Base-by-base conservation (phyloP, 2,888 invertebrate species). In the Napeogenes inachia region DNA sequence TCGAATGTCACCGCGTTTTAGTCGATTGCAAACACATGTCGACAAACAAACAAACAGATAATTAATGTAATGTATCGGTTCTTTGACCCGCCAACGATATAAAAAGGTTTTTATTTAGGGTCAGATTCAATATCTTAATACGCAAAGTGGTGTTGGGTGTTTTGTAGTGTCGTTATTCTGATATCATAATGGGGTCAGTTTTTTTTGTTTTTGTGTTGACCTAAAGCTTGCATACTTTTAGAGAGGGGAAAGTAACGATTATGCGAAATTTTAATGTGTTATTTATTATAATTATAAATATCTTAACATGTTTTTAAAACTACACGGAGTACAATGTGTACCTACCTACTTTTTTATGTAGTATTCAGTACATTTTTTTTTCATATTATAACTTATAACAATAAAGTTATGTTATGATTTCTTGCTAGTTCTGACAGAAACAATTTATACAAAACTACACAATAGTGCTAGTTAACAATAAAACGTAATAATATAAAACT, bases 1-100 rank as follows among this genome's bases (percentile, higher is more conserved):
- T 56, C 56, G 59, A 60, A 63, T 63, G 63, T 63, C 63, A 60
- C 56, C 58, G 30, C 50, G 21, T 21, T 50, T 30, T 50, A 62
- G 64, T 57, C 64, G 69, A 72, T 71, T 69, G 68, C 63, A 56
- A 70, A 69, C 74, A 75, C 64, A 73, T 71, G 72, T 65, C 68
- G 68, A 62, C 64, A 59, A 62, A 69, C 61, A 60, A 63, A 69
- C 62, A 54, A 58, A 62, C 63, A 57, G 59, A 67, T 68, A 60
- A 66, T 70, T 66, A 69, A 33, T 60, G 55, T 63, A 63, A 70
- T 69, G 57, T 60, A 68, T 70, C 68, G 62, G 61, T 68, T 70
- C 65, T 68, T 70, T 69, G 69, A 69, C 65, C 68, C 60, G 8
- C 6, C 10, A 21, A 30, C 50, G 0, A 30, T 30, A 50, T 30